These are phyloP conservation scores for Morelia viridis DNA, from an alignment of 2,797 vertebrate genomes.

Conservation along the genomic window DNA sequence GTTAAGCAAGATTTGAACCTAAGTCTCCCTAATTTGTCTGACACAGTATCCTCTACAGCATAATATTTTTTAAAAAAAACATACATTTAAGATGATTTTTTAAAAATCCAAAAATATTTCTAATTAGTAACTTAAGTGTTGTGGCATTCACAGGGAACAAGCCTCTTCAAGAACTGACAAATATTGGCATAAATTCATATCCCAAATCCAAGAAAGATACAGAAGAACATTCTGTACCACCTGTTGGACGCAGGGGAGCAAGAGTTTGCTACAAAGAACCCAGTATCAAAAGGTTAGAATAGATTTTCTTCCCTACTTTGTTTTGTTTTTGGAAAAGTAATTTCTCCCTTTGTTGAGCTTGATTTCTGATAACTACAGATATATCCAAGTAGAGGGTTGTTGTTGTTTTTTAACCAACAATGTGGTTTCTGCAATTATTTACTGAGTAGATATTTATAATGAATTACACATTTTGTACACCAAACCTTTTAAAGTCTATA, in stretches of 20 bases:
- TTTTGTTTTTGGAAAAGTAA: background rate
- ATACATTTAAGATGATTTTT: background rate
- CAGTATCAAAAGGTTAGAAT: slow-evolving; percentile 53
- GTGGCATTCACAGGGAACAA: slow-evolving; percentile 64
- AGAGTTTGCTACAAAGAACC: slow-evolving; percentile 71
- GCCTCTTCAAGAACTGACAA: slow-evolving; percentile 69
- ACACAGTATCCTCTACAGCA: background rate
- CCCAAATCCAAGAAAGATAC: slow-evolving; percentile 33
- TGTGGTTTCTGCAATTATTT: background rate
- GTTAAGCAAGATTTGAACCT: background rate
- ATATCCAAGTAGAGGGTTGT: background rate
- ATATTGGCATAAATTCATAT: slow-evolving; percentile 40
- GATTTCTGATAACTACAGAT: background rate
- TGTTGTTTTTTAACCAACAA: background rate
- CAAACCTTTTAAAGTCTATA: background rate
- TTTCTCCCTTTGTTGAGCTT: background rate
- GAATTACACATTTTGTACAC: background rate
- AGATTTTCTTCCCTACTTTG: background rate
- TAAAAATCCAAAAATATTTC: slow-evolving; percentile 17
- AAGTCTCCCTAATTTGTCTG: background rate
- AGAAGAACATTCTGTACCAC: slow-evolving; percentile 40
- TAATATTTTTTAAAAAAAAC: slow-evolving; percentile 7
- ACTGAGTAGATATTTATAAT: background rate
- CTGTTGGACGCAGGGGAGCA: slow-evolving; percentile 45
- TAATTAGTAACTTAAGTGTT: slow-evolving; percentile 29